Evolutionary conservation across 2,797 vertebrate species (phyloP), one percentile per base, ranked within the genome.

Genomic region (Micropoecilia bifurca): DNA sequence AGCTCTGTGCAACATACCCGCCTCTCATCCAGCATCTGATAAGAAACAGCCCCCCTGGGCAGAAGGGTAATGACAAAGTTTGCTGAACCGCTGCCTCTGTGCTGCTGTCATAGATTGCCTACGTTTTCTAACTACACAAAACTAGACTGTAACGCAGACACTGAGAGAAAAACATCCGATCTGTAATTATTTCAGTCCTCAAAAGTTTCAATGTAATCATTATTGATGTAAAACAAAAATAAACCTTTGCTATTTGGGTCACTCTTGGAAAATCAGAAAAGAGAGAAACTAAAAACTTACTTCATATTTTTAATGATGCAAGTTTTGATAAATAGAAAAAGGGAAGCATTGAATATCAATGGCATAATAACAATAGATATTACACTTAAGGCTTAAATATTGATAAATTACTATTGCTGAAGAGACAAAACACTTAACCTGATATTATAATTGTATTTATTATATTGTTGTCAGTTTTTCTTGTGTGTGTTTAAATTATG

Each of bases 61-160:
- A 48, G 57, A 79, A 50, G 36, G 77, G 66, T 82, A 79, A 84
- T 77, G 76, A 79, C 63, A 71, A 78, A 71, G 59, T 79, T 85
- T 78, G 53, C 57, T 84, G 79, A 69, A 78, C 41, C 53, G 18
- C 45, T 80, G 79, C 71, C 66, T 47, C 66, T 74, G 3, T 12
- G 50, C 75, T 71, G 74, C 61, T 59, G 30, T 79, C 48, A 68
- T 77, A 69, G 33, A 83, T 75, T 86, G 66, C 83, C 82, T 78
- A n/a, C n/a, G n/a, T n/a, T 81, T 82, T 84, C 71, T 63, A 71
- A 76, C 41, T 73, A 73, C 48, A 79, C 22, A 80, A 55, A 73
- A 87, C 28, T 74, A 41, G 14, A 4, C 16, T 48, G 66, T 77
- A 30, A 82, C 36, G 36, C 39, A 80, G 30, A 55, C 36, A 25